phyloP scores from a whole-genome alignment of 2,888 invertebrate genomes.

The Leptinotarsa tumamoca region DNA sequence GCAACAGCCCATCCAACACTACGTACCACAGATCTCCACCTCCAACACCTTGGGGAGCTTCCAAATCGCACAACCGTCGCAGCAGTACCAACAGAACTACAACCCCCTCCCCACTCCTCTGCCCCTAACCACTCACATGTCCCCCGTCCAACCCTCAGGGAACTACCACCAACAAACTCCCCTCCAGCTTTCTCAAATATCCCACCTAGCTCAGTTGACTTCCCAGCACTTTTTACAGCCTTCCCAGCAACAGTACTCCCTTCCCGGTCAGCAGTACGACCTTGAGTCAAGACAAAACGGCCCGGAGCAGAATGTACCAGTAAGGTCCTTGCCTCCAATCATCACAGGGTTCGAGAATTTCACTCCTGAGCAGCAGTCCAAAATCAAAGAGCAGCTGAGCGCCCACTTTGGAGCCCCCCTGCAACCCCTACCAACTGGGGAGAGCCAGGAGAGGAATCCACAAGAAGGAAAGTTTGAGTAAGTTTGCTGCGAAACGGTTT shows the following conservation, averaged over 20 bases:
- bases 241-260: constrained; percentile 6
- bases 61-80: constrained; percentile 31
- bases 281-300: constrained; percentile 25
- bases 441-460: background rate
- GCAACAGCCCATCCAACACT: constrained; percentile 31
- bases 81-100: constrained; percentile 39
- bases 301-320: constrained; percentile 44
- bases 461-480: constrained; percentile 4
- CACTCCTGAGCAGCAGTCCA: constrained; percentile 63
- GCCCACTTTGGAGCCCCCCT: constrained; percentile 57
- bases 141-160: constrained; percentile 39
- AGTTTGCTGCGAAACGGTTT: background rate
- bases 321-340: constrained; percentile 58
- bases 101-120: constrained; percentile 33
- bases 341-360: constrained; percentile 65
- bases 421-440: constrained; percentile 36
- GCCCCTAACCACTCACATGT: constrained; percentile 40
- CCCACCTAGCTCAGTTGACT: constrained; percentile 51
- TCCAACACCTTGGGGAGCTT: constrained; percentile 23
- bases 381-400: constrained; percentile 63
- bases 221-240: constrained; percentile 1
- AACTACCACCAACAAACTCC: constrained; percentile 37
- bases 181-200: constrained; percentile 48
- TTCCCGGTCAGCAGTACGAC: constrained; percentile 11
- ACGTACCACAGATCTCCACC: constrained; percentile 29